Evolutionary conservation across 2,888 invertebrate genomes (phyloP).

Genomic region (Pegoplata infirma): DNA sequence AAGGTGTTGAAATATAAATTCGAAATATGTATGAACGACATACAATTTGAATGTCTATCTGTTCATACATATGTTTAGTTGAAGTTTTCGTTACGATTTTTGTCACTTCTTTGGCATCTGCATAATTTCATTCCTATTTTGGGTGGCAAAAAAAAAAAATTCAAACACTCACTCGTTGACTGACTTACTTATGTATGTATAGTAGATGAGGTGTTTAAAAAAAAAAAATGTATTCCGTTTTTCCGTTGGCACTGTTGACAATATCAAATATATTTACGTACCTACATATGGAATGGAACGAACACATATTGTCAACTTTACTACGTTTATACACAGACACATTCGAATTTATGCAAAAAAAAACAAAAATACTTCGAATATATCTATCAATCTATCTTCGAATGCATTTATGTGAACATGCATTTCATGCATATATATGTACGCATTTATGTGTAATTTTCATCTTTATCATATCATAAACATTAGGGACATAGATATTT

Average conservation of each 20-base stretch:
- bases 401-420: conserved; percentile 43
- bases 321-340: background rate
- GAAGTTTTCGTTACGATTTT: conserved; percentile 55
- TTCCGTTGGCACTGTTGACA: conserved; percentile 57
- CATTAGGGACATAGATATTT: background rate
- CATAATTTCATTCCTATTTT: conserved; percentile 63
- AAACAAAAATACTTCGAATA: too few relatives aligned
- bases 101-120: conserved; percentile 61
- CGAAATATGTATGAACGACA: conserved; percentile 36
- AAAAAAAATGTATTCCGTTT: conserved; percentile 7
- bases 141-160: conserved; percentile 51
- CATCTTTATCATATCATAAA: background rate
- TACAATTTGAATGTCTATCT: background rate
- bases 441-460: conserved; percentile 34
- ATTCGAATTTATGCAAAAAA: conserved; percentile 23
- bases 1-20: conserved; percentile 71
- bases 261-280: conserved; percentile 67
- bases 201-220: conserved; percentile 15
- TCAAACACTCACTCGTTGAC: conserved; percentile 10
- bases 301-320: too few relatives aligned
- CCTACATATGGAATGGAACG: too few relatives aligned
- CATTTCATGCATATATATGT: conserved; percentile 28
- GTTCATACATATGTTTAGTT: conserved; percentile 2
- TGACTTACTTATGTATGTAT: background rate
- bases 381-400: conserved; percentile 58